Evolutionary conservation across 1,140 invertebrate species (phyloP).

Genomic region (Aphis craccivora): DNA sequence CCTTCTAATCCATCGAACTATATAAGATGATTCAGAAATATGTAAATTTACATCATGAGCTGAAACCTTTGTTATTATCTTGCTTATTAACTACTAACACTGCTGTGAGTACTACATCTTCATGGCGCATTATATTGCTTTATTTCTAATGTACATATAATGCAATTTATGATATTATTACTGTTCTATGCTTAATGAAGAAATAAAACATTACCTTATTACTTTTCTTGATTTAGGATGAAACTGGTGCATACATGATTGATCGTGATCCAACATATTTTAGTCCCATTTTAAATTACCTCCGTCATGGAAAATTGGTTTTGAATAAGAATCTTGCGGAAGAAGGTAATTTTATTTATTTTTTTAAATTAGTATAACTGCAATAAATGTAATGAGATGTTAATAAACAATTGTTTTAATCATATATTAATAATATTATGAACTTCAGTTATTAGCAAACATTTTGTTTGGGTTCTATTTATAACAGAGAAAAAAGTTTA

Average conservation of each 20-base stretch:
- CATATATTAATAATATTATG: background rate
- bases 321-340: conserved; percentile 96
- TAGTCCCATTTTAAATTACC: conserved; percentile 95
- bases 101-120: background rate
- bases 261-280: conserved; percentile 99
- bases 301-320: conserved; percentile 97
- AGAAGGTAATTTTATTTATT: conserved; percentile 73
- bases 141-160: too few species aligned
- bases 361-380: background rate
- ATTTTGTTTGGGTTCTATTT: background rate
- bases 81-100: background rate
- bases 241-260: conserved; percentile 97
- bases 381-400: background rate
- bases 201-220: too few species aligned
- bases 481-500: background rate
- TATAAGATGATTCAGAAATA: background rate
- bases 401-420: background rate
- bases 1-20: background rate
- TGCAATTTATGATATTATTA: background rate
- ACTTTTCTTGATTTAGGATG: conserved; percentile 76
- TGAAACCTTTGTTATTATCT: background rate
- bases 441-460: background rate
- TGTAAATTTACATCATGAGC: background rate
- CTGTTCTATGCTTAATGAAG: background rate
- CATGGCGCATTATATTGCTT: background rate